Evolutionary conservation across 2,888 invertebrate species (phyloP).

Genomic region (Acanthoscelides obtectus): DNA sequence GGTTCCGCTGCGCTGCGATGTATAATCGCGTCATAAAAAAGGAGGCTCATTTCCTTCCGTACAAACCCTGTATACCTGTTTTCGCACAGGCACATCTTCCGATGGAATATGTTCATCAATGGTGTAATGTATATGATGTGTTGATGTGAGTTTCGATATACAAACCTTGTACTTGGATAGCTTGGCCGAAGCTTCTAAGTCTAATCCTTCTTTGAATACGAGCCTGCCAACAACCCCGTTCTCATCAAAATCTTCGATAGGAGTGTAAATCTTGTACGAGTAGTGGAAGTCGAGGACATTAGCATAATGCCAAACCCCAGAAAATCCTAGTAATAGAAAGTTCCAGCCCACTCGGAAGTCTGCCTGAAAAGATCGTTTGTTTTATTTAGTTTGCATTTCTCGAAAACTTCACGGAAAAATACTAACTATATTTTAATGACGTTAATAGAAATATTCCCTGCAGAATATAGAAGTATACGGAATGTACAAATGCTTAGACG

Average conservation of each 20-base stretch:
- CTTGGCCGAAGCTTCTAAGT: constrained; percentile 65
- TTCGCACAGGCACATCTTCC: no score
- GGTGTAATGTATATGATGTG: not conserved
- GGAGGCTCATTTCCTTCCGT: no score
- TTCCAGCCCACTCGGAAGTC: constrained; percentile 76
- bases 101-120: no score
- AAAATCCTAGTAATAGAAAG: constrained; percentile 67
- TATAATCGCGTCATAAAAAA: no score
- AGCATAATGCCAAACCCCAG: constrained; percentile 71
- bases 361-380: constrained; percentile 48
- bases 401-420: constrained; percentile 5
- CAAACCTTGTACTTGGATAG: constrained; percentile 62
- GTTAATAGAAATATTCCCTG: not conserved
- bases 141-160: constrained; percentile 21
- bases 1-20: no score
- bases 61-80: constrained; percentile 24
- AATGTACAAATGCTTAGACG: no score
- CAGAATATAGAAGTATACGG: no score
- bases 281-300: constrained; percentile 70
- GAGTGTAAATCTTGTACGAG: constrained; percentile 71
- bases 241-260: constrained; percentile 71
- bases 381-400: constrained; percentile 4
- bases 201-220: constrained; percentile 59
- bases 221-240: constrained; percentile 72
- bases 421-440: constrained; percentile 1